Base-by-base conservation (phyloP, 2,888 invertebrate species). In the Adineta ricciae region DNA sequence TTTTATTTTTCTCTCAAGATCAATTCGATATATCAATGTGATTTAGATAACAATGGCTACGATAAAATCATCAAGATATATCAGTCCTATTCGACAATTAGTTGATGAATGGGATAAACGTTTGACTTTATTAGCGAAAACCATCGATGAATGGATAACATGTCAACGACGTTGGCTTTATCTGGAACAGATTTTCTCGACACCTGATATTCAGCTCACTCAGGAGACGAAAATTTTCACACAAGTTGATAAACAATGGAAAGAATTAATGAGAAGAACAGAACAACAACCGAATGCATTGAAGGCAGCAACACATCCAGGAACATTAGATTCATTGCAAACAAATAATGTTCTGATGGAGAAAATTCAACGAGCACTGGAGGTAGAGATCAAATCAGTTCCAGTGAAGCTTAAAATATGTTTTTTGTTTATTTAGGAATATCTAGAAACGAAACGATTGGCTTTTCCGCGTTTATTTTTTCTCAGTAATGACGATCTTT, bases 71-170 rank as follows among this genome's bases (percentile, higher is more conserved):
- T 86, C 86, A 38, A 82, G 82, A n/a, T 85, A 85, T 84, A 54
- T 86, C 11, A 73, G 41, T 82, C 85, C 83, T 82, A 72, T 86
- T 88, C 88, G 87, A 86, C 24, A 86, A 32, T 83, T 87, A 84
- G 90, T 90, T 9, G 90, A 90, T 84, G 90, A 90, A 84, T 90
- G 90, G 90, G 90, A 90, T 87, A 87, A 90, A 56, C 89, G 89
- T 84, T 87, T 90, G 83, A 88, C 88, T 73, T 88, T 89, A 84
- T 90, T 90, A 87, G 88, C 89, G 2, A 88, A 89, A 78, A 90
- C 90, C 2, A 87, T 90, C 84, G 90, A 90, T 85, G 90, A 90
- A 87, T 90, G 90, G 90, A 88, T 90, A 87, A 88, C 87, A 36
- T 90, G 90, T 86, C 90, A 90, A 87, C 87, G 90, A 84, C 90